A percentile compares a stretch with the other conserved stretches of the same genome.
Conservation (phyloP, 1,140 invertebrate species). For the Drosophila willistoni region DNA sequence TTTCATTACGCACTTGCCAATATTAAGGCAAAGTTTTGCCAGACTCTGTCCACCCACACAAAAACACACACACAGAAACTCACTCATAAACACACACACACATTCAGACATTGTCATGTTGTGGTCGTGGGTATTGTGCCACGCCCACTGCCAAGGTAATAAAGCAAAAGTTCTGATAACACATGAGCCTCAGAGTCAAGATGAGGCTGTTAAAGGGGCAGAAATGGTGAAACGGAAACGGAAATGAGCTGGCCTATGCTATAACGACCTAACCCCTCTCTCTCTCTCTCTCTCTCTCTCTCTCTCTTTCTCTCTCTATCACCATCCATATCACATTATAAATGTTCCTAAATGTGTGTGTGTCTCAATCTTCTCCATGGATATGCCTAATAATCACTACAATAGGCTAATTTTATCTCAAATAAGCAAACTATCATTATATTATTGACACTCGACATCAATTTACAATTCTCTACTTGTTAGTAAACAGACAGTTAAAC, state of each 20-base stretch:
- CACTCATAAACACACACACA: constrained; percentile 25
- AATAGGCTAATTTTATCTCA: constrained; percentile 3
- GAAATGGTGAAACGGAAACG: constrained; percentile 58
- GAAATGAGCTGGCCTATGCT: constrained; percentile 58
- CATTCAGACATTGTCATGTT: constrained; percentile 30
- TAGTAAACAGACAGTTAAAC: background rate
- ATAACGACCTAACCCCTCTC: background rate
- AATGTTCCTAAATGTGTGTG: background rate
- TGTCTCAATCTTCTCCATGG: constrained; percentile 7
- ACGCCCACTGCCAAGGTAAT: constrained; percentile 68
- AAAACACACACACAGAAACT: constrained; percentile 20
- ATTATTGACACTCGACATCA: background rate
- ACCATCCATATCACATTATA: background rate
- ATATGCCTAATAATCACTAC: constrained; percentile 25
- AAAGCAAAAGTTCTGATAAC: constrained; percentile 74
- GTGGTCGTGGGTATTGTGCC: constrained; percentile 48
- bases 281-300: constrained; percentile 22
- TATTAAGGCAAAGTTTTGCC: constrained; percentile 58
- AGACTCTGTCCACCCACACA: constrained; percentile 40
- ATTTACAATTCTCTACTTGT: background rate
- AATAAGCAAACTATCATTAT: constrained; percentile 8
- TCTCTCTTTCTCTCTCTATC: too few species aligned
- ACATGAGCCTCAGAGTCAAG: constrained; percentile 18
- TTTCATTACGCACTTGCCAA: constrained; percentile 72
- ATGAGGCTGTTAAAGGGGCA: constrained; percentile 4